These are phyloP conservation scores for Eudyptes chrysolophus DNA, from an alignment of 2,113 vertebrate species.

Conservation along the genomic window DNA sequence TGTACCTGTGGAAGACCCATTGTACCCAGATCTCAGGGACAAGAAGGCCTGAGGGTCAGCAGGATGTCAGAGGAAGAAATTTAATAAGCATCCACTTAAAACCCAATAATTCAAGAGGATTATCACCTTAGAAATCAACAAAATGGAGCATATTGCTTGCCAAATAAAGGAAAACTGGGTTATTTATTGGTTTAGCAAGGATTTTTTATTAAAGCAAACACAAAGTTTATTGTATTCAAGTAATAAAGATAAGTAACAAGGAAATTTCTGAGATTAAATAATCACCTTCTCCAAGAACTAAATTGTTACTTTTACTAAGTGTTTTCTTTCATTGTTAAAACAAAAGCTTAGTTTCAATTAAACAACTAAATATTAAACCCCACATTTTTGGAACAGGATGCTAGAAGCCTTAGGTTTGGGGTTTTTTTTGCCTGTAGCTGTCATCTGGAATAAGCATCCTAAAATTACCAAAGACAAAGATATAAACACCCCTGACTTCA, in stretches of 20 bases:
- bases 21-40: background rate
- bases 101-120: background rate
- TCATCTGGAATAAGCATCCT: background rate
- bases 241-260: slow-evolving; percentile 21
- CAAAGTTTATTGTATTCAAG: background rate
- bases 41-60: background rate
- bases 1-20: background rate
- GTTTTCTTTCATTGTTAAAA: background rate
- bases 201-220: background rate
- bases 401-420: background rate
- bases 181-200: slow-evolving; percentile 25
- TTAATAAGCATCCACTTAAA: background rate
- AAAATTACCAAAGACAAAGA: background rate
- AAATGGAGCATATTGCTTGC: background rate
- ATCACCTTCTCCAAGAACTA: background rate
- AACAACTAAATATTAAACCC: background rate
- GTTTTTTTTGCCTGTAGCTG: background rate
- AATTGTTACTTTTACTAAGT: background rate
- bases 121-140: slow-evolving; percentile 31
- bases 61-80: background rate
- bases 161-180: background rate
- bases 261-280: background rate
- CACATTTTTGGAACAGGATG: background rate
- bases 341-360: background rate
- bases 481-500: background rate